Conservation (phyloP, 35 echinoderm and acorn worm genomes). For the Patiria miniata region DNA sequence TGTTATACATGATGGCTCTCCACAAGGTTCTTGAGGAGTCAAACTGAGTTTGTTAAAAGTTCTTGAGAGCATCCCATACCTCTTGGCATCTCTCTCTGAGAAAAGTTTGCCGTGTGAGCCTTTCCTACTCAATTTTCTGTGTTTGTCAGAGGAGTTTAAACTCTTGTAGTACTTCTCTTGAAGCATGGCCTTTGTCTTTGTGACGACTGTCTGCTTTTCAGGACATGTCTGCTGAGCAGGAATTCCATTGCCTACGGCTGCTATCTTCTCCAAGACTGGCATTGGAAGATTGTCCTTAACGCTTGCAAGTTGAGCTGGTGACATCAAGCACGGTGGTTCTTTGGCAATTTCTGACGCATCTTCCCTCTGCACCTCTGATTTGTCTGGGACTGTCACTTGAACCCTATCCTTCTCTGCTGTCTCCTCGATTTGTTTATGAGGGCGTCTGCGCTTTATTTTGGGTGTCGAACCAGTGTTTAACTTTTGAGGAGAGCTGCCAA, state of each 20-base stretch:
- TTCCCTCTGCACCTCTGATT: neutral
- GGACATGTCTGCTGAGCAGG: neutral
- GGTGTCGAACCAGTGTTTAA: neutral
- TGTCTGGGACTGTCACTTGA: neutral
- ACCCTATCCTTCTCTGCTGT: neutral
- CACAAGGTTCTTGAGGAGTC: neutral
- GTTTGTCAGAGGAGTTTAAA: neutral
- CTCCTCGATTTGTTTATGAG: neutral
- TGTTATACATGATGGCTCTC: too few species aligned
- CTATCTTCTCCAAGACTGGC: constrained; percentile 1
- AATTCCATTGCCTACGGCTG: neutral
- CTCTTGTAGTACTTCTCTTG: constrained; percentile 1
- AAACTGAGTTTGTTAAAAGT: constrained; percentile 7
- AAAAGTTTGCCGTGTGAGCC: neutral
- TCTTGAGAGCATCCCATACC: neutral
- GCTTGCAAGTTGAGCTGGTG: neutral
- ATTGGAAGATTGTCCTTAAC: neutral
- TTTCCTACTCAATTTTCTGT: neutral
- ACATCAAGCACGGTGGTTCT: constrained; percentile 5
- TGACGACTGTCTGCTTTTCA: neutral
- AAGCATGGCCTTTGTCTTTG: constrained; percentile 10
- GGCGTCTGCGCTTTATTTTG: neutral
- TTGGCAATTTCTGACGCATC: neutral
- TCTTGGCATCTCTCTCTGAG: neutral
- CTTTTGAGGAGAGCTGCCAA: too few species aligned